These are phyloP conservation scores for Cremastinae sp. DNA, from an alignment of 2,888 invertebrate genomes.

Conservation along the genomic window DNA sequence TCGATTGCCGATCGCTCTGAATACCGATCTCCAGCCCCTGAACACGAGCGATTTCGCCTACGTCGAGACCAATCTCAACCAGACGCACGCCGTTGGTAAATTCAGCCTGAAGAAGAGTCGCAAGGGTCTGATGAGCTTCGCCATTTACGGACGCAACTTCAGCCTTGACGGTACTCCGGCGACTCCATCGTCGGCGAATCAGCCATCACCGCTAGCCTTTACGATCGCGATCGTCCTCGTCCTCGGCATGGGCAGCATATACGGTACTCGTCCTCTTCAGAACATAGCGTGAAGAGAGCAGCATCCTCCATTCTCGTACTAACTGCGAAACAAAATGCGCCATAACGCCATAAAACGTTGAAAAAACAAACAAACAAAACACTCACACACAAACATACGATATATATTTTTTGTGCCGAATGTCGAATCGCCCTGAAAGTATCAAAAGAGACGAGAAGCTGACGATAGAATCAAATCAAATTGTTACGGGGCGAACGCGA, in stretches of 20 bases:
- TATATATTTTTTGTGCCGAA: conserved; percentile 35
- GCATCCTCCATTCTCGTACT: conserved; percentile 30
- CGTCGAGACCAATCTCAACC: conserved; percentile 43
- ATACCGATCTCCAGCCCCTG: conserved; percentile 61
- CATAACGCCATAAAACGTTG: conserved; percentile 39
- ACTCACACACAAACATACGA: not conserved
- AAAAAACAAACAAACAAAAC: conserved; percentile 7
- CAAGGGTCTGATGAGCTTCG: conserved; percentile 68
- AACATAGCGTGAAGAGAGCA: conserved; percentile 48
- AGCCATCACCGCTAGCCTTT: conserved; percentile 45
- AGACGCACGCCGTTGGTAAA: conserved; percentile 56
- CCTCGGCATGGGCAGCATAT: conserved; percentile 43
- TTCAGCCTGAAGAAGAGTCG: conserved; percentile 60
- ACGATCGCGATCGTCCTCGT: conserved; percentile 52
- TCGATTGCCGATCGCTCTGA: conserved; percentile 63
- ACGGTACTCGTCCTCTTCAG: conserved; percentile 34
- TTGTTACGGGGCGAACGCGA: conserved; percentile 9
- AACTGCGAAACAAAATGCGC: conserved; percentile 25
- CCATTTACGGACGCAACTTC: conserved; percentile 70
- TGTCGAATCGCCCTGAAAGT: conserved; percentile 18
- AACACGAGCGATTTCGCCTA: conserved; percentile 62
- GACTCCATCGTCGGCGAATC: conserved; percentile 49
- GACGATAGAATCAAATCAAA: conserved; percentile 35
- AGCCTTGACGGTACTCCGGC: conserved; percentile 59
- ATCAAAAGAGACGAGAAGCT: conserved; percentile 4